A percentile compares a stretch with the other conserved stretches of the same genome.
Evolutionary conservation across 2,888 invertebrate species (phyloP).

Genomic region (Pristionchus entomophagus): DNA sequence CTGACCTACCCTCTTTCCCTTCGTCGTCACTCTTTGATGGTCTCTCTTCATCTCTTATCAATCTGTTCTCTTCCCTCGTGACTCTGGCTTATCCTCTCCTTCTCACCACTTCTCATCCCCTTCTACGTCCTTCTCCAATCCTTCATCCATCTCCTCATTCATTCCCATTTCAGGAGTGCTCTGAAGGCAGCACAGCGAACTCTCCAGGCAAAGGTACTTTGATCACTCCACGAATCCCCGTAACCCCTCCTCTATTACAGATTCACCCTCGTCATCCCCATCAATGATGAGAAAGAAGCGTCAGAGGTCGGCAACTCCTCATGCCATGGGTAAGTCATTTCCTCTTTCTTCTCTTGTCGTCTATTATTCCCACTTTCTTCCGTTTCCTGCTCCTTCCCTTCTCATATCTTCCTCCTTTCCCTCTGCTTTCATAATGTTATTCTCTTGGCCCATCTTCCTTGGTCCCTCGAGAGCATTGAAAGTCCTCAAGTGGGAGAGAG

Average conservation of each 20-base stretch:
- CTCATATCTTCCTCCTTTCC: neutral
- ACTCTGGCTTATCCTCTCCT: conserved; percentile 5
- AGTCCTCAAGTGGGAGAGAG: neutral
- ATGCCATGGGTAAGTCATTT: conserved; percentile 41
- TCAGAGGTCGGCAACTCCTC: conserved; percentile 44
- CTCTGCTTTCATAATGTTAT: conserved; percentile 25
- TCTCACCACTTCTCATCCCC: neutral
- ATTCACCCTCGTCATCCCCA: neutral
- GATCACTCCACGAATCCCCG: neutral
- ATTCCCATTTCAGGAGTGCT: conserved; percentile 5
- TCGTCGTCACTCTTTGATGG: neutral
- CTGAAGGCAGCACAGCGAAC: neutral
- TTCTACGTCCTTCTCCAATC: neutral
- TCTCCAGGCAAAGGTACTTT: neutral
- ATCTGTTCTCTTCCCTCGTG: neutral
- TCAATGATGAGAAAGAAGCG: neutral
- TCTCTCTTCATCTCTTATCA: conserved; percentile 19
- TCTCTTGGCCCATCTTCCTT: conserved; percentile 7
- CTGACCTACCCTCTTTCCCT: no score
- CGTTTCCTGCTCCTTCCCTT: neutral
- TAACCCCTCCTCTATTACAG: neutral
- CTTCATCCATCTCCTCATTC: neutral
- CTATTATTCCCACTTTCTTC: neutral
- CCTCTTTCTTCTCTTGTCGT: neutral
- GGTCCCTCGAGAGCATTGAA: conserved; percentile 7